Percentiles rank a stretch among this genome's conserved stretches.
Evolutionary conservation across 1,140 invertebrate species (phyloP).

Genomic region (Glossosoma conforme): DNA sequence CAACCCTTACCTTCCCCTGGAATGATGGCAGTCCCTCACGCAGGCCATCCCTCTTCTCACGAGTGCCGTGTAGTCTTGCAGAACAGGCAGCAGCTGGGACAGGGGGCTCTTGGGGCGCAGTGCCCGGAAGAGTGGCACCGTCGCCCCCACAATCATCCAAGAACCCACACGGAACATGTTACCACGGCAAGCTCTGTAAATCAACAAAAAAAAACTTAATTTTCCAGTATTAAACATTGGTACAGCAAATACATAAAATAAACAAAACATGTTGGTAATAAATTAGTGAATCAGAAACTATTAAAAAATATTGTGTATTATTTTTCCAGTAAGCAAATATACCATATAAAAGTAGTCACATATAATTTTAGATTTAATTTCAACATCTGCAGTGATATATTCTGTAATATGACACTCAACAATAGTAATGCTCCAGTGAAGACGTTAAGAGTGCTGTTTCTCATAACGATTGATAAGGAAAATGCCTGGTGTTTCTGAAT

Average conservation of each 20-base stretch:
- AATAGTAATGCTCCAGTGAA: no score
- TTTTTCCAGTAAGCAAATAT: neutral
- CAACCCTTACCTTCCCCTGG: no score
- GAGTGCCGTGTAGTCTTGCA: slow-evolving; percentile 12
- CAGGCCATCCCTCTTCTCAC: slow-evolving; percentile 15
- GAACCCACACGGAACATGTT: slow-evolving; percentile 1
- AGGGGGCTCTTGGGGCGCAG: neutral
- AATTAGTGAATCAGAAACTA: no score
- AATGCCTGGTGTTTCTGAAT: no score
- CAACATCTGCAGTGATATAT: no score
- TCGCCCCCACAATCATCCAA: slow-evolving; percentile 9
- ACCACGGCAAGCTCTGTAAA: slow-evolving; percentile 5
- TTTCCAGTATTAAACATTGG: neutral
- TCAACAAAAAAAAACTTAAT: neutral
- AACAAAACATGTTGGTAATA: neutral
- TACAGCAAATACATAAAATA: neutral
- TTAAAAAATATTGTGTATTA: no score
- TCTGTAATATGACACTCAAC: no score
- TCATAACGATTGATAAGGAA: no score
- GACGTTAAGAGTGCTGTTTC: no score
- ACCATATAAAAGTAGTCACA: neutral
- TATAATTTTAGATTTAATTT: no score
- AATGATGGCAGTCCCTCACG: slow-evolving; percentile 12
- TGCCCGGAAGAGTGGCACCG: slow-evolving; percentile 9
- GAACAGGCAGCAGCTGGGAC: slow-evolving; percentile 1